Evolutionary conservation across 2,797 vertebrate genomes (phyloP), one percentile per base, ranked within the genome.

Genomic region (Alfaro cultratus): DNA sequence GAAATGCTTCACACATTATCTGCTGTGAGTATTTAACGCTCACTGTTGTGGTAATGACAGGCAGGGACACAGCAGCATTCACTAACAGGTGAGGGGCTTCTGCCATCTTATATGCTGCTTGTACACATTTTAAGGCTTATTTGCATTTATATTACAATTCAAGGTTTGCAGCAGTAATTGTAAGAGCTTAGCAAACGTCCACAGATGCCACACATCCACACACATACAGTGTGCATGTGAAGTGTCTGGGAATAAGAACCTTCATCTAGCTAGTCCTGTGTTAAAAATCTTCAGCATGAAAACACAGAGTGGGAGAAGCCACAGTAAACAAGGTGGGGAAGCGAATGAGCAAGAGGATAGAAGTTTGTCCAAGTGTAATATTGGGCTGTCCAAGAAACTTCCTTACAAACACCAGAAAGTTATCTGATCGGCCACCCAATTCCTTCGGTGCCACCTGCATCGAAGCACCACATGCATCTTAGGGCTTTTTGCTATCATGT

Each of bases 61-160:
- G 41, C 26, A 74, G 73, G 85, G 67, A 83, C 68, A 84, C 79
- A 89, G 84, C 75, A 80, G 82, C 67, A 79, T 87, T 87, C 87
- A 90, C 90, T 86, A 84, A 91, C 89, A 94, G 92, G 92, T 94
- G 92, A 93, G 84, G 34, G 43, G 85, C 76, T 83, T 73, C 77
- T 74, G 74, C 73, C 76, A 86, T 77, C 73, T 76, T 64, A 85
- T 78, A 89, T 93, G 92, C 89, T 82, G 86, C 84, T 83, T 87
- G 86, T 90, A 90, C 85, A 91, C 89, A 88, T 94, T 92, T 92
- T 94, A 95, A 94, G 91, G 71, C 86, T 92, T 81, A 95, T 96
- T 95, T 94, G 93, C 95, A 96, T 95, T 95, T 95, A 94, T 95
- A 95, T 95, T 94, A 91, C 92, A 86, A 86, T 92, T 92, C 90